Base-by-base conservation (phyloP, 2,113 vertebrate species). In the Lichenostomus cassidix region DNA sequence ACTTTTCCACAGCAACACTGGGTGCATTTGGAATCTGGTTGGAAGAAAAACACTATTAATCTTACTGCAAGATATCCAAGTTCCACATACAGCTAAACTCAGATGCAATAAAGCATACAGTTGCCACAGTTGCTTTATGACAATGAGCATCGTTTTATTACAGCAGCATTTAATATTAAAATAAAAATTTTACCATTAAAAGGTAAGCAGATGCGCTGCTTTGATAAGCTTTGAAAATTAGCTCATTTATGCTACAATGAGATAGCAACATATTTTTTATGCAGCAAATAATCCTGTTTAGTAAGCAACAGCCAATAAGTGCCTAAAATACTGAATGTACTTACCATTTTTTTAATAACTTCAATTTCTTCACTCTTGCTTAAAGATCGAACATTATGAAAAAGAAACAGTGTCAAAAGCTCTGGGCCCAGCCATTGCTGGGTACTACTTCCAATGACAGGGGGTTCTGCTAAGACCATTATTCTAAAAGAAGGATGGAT, bases 341-440 rank as follows among this genome's bases (percentile, higher is more conserved):
- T 98, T 95, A 99, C 99, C 99, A 98, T 98, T 91, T 98, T 97
- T 84, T 98, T 98, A 81, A 99, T 98, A 83, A 99, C 96, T 90
- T 97, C 77, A 14, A 95, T 97, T 97, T 99, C 99, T 97, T 99
- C 99, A 17, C 95, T 98, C 93, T 97, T 98, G 92, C 97, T 97
- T 94, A 99, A 98, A 1, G 98, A 98, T 35, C 62, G 97, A 92
- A 99, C 96, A 5, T 97, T 97, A 97, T 99, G 99, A 96, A 98
- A 99, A 78, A 99, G 97, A 98, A 99, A 99, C 97, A 99, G 98
- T 1, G 99, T 99, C 94, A 99, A 98, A 82, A 99, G 98, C 97
- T 99, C 99, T 7, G 99, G 98, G 25, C 98, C 98, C 93, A 99
- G 92, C 99, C 99, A 99, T 76, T 99, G 99, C 79, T 99, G 98